Percentiles rank a stretch among this genome's conserved stretches.
phyloP scores from a whole-genome alignment of 1,140 invertebrate species.

The Pseudomyrmex gracilis region DNA sequence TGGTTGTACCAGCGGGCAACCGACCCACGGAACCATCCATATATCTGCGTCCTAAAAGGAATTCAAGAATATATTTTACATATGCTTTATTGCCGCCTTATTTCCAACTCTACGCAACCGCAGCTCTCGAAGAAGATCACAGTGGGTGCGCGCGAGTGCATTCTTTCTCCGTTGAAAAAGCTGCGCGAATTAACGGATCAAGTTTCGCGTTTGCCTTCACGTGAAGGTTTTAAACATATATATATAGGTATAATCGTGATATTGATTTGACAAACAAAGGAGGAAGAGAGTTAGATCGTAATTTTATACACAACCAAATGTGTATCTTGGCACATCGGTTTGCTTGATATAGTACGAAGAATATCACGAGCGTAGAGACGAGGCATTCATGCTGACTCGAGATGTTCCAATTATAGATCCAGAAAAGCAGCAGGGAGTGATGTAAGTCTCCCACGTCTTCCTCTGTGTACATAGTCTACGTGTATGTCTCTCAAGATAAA shows the following conservation, averaged over 20 bases:
- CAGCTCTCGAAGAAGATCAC: slow-evolving; percentile 59
- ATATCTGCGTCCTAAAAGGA: slow-evolving; percentile 86
- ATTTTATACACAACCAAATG: background rate
- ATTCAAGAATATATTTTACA: slow-evolving; percentile 86
- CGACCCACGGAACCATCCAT: slow-evolving; percentile 80
- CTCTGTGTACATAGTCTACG: slow-evolving; percentile 58
- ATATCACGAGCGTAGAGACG: background rate
- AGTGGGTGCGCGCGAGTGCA: slow-evolving; percentile 31
- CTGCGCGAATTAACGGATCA: slow-evolving; percentile 21
- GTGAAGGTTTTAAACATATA: too few species aligned
- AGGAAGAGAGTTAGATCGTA: background rate
- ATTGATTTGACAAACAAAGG: background rate
- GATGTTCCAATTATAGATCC: slow-evolving; percentile 38
- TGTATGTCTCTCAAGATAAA: slow-evolving; percentile 75
- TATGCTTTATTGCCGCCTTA: slow-evolving; percentile 86
- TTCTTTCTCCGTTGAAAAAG: slow-evolving; percentile 48
- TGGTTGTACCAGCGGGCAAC: slow-evolving; percentile 78
- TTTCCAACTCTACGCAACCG: slow-evolving; percentile 81
- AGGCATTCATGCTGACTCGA: background rate
- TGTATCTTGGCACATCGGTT: background rate
- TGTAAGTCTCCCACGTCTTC: slow-evolving; percentile 28
- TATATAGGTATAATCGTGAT: slow-evolving; percentile 6
- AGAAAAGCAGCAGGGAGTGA: slow-evolving; percentile 6
- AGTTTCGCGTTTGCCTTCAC: slow-evolving; percentile 8
- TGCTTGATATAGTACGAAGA: background rate